Base-by-base conservation (phyloP, 2,113 vertebrate genomes). In the Suncus etruscus region DNA sequence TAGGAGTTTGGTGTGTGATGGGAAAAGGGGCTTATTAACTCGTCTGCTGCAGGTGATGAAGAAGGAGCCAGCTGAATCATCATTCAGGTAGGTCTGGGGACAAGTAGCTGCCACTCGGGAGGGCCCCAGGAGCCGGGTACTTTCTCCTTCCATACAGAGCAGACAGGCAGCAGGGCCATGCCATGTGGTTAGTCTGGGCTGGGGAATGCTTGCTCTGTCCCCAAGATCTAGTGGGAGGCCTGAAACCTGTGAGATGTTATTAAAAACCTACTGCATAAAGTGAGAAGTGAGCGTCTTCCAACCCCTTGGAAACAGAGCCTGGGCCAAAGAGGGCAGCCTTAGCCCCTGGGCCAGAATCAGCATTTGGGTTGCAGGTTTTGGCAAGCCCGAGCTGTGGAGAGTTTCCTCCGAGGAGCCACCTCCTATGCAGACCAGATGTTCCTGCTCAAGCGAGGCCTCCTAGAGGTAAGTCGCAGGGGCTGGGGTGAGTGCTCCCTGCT, bases 361-460 rank as follows among this genome's bases (percentile, higher is more conserved):
- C 75, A 63, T 95, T 88, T 93, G 1, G 77, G 85, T 93, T 10
- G 81, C 93, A 99, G 99, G 96, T 99, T 99, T 97, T 99, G 99
- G 99, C 99, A 99, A 96, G 99, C 99, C 0, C 98, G 99, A 90
- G 99, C 99, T 3, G 99, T 99, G 93, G 99, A 99, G 97, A 99
- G 99, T 97, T 99, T 99, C 90, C 98, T 99, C 78, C 97, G 99
- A 96, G 99, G 99, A 96, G 98, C 99, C 96, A 99, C 99, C 50
- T 99, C 99, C 79, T 99, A 99, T 94, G 99, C 99, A 94, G 99
- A 99, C 96, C 99, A 99, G 98, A 99, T 99, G 98, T 99, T 99
- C 96, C 98, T 99, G 95, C 97, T 99, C 74, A 99, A 99, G 96
- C 98, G 99, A 93, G 99, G 99, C 61, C 98, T 99, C 31, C 95